Conservation (phyloP, 2,113 vertebrate genomes). For the Rhabdomys dilectus region DNA sequence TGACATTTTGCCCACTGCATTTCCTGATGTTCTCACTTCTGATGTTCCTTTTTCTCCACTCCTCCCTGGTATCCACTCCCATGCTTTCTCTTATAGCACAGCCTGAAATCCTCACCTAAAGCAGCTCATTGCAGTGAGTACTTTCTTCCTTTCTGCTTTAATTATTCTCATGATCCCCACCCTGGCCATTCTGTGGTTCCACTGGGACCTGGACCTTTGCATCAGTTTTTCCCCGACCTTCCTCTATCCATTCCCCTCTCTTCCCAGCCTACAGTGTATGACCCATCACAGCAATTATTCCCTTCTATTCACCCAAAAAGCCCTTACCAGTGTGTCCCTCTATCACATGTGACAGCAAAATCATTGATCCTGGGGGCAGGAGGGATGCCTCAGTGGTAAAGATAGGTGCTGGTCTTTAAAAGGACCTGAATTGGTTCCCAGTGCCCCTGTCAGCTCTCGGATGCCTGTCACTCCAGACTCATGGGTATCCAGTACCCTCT, state of each 20-base stretch:
- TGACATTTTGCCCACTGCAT: background rate
- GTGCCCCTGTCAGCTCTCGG: background rate
- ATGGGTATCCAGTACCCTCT: background rate
- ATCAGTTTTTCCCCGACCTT: background rate
- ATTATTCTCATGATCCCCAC: background rate
- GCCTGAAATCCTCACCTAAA: conserved; percentile 1
- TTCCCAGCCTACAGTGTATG: background rate
- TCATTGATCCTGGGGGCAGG: background rate
- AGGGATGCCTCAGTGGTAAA: background rate
- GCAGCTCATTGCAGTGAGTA: background rate
- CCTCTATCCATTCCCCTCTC: background rate
- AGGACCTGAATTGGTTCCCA: background rate
- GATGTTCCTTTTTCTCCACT: background rate
- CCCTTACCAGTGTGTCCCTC: background rate
- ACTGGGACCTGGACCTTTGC: background rate
- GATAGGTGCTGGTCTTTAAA: background rate
- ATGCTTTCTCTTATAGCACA: background rate
- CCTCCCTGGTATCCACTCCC: background rate
- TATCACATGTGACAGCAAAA: conserved; percentile 1
- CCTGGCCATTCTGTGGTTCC: background rate
- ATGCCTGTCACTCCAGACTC: background rate
- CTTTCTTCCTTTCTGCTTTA: background rate
- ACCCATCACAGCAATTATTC: background rate
- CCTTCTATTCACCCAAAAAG: background rate
- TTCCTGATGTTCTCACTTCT: conserved; percentile 3